phyloP scores from a whole-genome alignment of 1,140 invertebrate genomes.

The Oedothorax gibbosus region DNA sequence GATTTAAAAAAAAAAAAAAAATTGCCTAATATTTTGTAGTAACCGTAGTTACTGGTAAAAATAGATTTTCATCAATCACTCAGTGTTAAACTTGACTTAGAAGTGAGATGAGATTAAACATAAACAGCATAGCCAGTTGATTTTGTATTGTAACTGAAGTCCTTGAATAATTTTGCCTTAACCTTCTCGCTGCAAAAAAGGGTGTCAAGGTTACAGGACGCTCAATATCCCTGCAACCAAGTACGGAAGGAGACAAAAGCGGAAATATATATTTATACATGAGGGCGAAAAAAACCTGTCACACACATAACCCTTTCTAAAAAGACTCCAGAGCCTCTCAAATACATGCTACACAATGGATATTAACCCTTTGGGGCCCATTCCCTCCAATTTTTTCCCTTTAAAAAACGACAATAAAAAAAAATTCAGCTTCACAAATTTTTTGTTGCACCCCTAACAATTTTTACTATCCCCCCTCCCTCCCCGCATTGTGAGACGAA shows the following conservation, averaged over 20 bases:
- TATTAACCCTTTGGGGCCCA: constrained; percentile 56
- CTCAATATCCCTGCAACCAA: constrained; percentile 18
- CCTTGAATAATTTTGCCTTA: constrained; percentile 47
- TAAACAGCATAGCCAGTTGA: constrained; percentile 20
- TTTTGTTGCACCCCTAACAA: neutral
- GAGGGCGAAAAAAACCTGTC: constrained; percentile 41
- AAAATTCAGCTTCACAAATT: neutral
- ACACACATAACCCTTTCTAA: constrained; percentile 58
- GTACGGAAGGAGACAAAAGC: constrained; percentile 60
- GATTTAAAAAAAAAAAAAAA: too few species aligned
- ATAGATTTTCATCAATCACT: too few species aligned
- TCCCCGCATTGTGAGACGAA: constrained; percentile 26
- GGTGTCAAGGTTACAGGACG: constrained; percentile 51
- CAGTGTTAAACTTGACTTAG: too few species aligned
- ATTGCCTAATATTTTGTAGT: too few species aligned
- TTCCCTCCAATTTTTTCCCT: neutral
- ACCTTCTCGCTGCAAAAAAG: constrained; percentile 26
- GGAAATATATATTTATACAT: constrained; percentile 54
- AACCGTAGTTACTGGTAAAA: too few species aligned
- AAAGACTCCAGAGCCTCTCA: constrained; percentile 26
- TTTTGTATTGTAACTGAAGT: constrained; percentile 31
- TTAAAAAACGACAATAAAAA: constrained; percentile 21
- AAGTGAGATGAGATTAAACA: neutral
- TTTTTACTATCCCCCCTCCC: constrained; percentile 17
- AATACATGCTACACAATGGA: constrained; percentile 44